Base-by-base conservation (phyloP, 2,113 vertebrate genomes). In the Scortum barcoo region DNA sequence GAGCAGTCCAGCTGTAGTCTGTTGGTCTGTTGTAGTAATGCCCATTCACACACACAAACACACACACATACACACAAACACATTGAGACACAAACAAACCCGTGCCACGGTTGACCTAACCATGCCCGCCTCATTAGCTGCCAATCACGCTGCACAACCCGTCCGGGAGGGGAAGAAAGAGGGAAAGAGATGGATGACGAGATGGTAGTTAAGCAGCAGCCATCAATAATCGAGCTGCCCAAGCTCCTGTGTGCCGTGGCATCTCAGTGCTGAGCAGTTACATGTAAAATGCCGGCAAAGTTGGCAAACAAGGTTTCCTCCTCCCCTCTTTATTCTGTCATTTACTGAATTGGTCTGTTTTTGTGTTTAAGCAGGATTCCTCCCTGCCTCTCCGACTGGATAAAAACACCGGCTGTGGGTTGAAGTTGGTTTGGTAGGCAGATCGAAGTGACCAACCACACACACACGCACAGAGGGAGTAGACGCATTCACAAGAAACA, bases 121-220 rank as follows among this genome's bases (percentile, higher is more conserved):
- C 63, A 73, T 82, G 87, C 84, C 83, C 17, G 80, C 79, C 92
- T 94, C 93, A 90, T 92, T 92, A 93, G 92, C 88, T 94, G 92
- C 89, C 92, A 92, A 92, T 93, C 94, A 94, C 87, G 92, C 82
- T 81, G 71, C 83, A 84, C 46, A 77, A 58, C 48, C 54, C 17
- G 20, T 72, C 54, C 76, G 22, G 51, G 69, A 69, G 67, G 71
- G 14, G 51, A 56, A 79, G 72, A 62, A 75, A 71, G 16, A 67
- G 22, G 2, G 54, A 70, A 30, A 68, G 83, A 80, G 76, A 80
- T 44, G 75, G 72, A 85, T n/a, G 78, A 84, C 53, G 13, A 76
- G 58, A 72, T 40, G 72, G 72, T 81, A 78, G 88, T 91, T 88
- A 91, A 78, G 73, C 77, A 73, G 66, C 80, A 76, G 77, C 83